phyloP scores from a whole-genome alignment of 2,888 invertebrate genomes.

The Ferdinandea cuprea region DNA sequence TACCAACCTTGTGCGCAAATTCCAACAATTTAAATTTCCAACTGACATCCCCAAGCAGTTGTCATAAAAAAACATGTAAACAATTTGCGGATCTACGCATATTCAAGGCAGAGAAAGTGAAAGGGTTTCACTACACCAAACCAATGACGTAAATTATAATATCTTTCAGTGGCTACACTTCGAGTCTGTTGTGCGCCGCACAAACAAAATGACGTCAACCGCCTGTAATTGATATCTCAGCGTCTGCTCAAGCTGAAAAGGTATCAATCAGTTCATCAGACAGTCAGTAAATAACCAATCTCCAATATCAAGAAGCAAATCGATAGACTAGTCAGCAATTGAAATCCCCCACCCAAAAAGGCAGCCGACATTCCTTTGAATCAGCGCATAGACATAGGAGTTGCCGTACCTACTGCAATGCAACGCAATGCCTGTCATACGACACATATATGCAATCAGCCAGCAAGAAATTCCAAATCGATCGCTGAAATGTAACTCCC shows the following conservation, averaged over 20 bases:
- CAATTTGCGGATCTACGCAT: slow-evolving; percentile 17
- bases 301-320: slow-evolving; percentile 47
- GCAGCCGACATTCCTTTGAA: slow-evolving; percentile 45
- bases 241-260: neutral
- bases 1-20: neutral
- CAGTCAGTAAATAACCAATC: slow-evolving; percentile 47
- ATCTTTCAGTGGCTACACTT: too few species aligned
- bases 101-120: slow-evolving; percentile 41
- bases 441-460: slow-evolving; percentile 20
- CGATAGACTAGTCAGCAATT: slow-evolving; percentile 34
- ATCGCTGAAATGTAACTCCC: slow-evolving; percentile 28
- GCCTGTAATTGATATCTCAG: slow-evolving; percentile 21
- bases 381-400: slow-evolving; percentile 11
- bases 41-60: slow-evolving; percentile 12
- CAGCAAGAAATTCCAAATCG: slow-evolving; percentile 40
- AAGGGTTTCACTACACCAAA: slow-evolving; percentile 19
- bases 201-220: slow-evolving; percentile 37
- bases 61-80: slow-evolving; percentile 17
- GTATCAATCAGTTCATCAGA: slow-evolving; percentile 37
- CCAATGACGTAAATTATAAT: neutral
- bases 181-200: neutral
- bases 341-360: slow-evolving; percentile 29
- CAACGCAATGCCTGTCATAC: slow-evolving; percentile 3
- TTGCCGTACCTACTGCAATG: neutral
- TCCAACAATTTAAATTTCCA: slow-evolving; percentile 2